These are phyloP conservation scores for Drosophila testacea DNA, from an alignment of 2,888 invertebrate genomes.

Conservation along the genomic window DNA sequence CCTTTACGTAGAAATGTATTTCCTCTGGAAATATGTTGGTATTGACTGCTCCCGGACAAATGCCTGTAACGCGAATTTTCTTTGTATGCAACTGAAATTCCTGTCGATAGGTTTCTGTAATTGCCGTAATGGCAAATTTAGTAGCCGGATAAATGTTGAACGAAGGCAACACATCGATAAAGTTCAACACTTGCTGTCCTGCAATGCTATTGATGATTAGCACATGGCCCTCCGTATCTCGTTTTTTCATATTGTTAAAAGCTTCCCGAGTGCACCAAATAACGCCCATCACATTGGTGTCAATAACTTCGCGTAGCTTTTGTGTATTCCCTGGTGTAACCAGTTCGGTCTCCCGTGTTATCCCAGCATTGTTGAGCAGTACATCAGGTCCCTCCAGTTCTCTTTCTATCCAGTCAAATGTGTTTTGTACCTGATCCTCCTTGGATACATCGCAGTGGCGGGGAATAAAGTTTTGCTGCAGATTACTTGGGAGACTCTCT, in stretches of 20 bases:
- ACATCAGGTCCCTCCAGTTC: constrained; percentile 87
- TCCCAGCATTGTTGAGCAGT: constrained; percentile 87
- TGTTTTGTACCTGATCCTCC: constrained; percentile 86
- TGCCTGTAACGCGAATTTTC: constrained; percentile 82
- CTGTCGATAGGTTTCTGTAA: constrained; percentile 84
- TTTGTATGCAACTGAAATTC: constrained; percentile 83
- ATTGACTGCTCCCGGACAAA: constrained; percentile 83
- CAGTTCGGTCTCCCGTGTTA: constrained; percentile 80
- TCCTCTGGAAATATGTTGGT: constrained; percentile 84
- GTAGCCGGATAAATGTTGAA: constrained; percentile 85
- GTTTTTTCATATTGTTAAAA: constrained; percentile 85
- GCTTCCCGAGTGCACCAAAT: constrained; percentile 86
- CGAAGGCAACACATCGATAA: constrained; percentile 82
- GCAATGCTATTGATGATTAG: constrained; percentile 85
- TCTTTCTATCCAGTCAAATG: constrained; percentile 86
- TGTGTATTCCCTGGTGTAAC: constrained; percentile 79
- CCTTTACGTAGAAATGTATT: constrained; percentile 82
- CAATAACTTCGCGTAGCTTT: constrained; percentile 84
- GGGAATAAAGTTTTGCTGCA: constrained; percentile 84
- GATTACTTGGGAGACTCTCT: constrained; percentile 63
- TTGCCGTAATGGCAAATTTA: constrained; percentile 84
- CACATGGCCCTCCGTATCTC: constrained; percentile 86
- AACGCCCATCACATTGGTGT: constrained; percentile 86
- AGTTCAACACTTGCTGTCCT: constrained; percentile 83
- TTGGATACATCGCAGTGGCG: constrained; percentile 86